Evolutionary conservation across 2,797 vertebrate species (phyloP).

Genomic region (Streptopelia turtur): DNA sequence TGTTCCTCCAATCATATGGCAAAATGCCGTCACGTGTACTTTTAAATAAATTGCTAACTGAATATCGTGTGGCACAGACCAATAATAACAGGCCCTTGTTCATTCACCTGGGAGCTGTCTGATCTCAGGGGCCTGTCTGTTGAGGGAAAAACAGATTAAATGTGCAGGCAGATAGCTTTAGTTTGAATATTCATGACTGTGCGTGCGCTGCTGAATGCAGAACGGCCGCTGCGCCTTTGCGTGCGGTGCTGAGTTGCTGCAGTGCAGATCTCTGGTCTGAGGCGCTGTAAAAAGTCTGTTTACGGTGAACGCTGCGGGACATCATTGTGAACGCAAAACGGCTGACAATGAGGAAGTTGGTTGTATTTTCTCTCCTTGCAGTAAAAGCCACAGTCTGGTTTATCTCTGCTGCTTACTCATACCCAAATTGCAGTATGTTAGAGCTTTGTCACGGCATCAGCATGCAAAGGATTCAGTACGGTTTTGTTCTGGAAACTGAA

Average conservation of each 20-base stretch:
- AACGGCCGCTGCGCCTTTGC: neutral
- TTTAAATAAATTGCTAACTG: neutral
- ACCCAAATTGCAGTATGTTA: rapidly evolving
- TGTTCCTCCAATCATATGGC: neutral
- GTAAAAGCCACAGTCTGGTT: neutral
- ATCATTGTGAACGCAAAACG: neutral
- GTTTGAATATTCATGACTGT: neutral
- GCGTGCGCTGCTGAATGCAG: neutral
- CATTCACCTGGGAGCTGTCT: neutral
- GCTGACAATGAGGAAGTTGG: neutral
- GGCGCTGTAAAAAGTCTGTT: neutral
- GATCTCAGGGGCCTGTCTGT: neutral
- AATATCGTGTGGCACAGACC: neutral
- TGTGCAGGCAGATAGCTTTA: neutral
- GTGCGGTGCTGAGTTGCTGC: slow-evolving; percentile 29
- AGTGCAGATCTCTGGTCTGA: slow-evolving; percentile 22
- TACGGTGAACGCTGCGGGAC: neutral
- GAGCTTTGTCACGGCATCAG: neutral
- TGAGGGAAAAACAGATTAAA: neutral
- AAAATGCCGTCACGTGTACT: rapidly evolving
- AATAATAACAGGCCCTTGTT: neutral
- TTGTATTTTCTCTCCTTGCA: neutral
- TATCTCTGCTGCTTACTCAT: neutral
- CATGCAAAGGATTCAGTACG: rapidly evolving
- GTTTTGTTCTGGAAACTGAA: neutral